Base-by-base conservation (phyloP, 2,888 invertebrate genomes). In the Cotesia congregata region DNA sequence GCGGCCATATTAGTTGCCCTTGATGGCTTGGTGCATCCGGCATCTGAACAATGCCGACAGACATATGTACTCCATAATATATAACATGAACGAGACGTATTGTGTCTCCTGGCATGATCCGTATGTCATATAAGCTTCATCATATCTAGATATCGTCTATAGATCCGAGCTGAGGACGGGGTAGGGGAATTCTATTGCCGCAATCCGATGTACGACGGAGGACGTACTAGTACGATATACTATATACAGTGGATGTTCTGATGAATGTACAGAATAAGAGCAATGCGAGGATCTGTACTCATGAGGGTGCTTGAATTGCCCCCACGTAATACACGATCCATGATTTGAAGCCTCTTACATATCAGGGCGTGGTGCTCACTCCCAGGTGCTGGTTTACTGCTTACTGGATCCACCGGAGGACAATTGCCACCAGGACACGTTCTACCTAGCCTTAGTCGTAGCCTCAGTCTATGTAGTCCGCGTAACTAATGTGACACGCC, bases 351-450 rank as follows among this genome's bases (percentile, higher is more conserved):
- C 83, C 85, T 85, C 84, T 85, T 83, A 83, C 84, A 83, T 83
- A 76, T 83, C 79, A 82, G 85, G 87, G 87, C 87, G 87, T 87
- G 87, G 87, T 86, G 80, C 82, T 85, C 85, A 85, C 87, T 88
- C 87, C 89, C 89, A 89, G 88, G 88, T 89, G 89, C 85, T 70
- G 72, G 30, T 12, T 75, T 62, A 61, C 39, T 40, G 67, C 69
- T 17, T 74, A 73, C 79, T 77, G 73, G 74, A 62, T 72, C 69
- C 12, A 50, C 50, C 50, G 12, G 74, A 67, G 79, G 79, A 83
- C 82, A 82, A 82, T 50, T 50, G 50, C 12, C 30, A 50, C 50
- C 50, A 50, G 50, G 50, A 50, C 50, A 50, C 50, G 50, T 50
- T 50, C 50, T 50, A 50, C 50, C 50, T 50, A 50, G 50, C 50